These are phyloP conservation scores for Meriones unguiculatus DNA, from an alignment of 2,113 vertebrate species.

Conservation along the genomic window DNA sequence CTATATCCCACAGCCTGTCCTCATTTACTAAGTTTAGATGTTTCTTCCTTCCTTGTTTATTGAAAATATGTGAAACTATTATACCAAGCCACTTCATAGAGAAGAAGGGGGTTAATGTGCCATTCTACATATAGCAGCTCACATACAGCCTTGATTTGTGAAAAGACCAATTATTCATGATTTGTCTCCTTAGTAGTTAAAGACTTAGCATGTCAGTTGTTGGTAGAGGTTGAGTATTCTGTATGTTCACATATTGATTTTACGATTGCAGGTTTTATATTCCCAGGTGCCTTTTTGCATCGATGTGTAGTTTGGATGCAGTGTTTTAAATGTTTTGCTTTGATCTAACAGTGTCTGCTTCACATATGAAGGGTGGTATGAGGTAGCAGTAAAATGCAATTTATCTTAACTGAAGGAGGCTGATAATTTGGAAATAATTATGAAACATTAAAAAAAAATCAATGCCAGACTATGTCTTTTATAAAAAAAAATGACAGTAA, in stretches of 20 bases:
- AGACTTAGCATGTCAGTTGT: neutral
- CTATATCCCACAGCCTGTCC: neutral
- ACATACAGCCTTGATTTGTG: neutral
- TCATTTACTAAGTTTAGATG: neutral
- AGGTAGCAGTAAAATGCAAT: neutral
- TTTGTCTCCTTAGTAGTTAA: neutral
- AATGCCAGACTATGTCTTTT: slow-evolving; percentile 74
- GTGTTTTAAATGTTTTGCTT: neutral
- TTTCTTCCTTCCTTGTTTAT: neutral
- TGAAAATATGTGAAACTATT: neutral
- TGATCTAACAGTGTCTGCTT: neutral
- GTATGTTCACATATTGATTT: neutral
- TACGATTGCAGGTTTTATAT: neutral
- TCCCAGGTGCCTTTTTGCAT: neutral
- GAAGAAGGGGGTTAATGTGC: neutral
- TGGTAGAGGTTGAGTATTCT: neutral
- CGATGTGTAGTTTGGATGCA: neutral
- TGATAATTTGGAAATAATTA: slow-evolving; percentile 65
- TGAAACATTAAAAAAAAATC: slow-evolving; percentile 72
- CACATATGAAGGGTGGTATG: neutral
- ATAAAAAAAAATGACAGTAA: slow-evolving; percentile 53
- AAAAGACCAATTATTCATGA: neutral
- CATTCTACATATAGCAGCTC: neutral
- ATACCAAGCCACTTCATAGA: neutral
- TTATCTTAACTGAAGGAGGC: neutral